Conservation (phyloP, 2,888 invertebrate genomes). For the Stenolophus ochropezus region DNA sequence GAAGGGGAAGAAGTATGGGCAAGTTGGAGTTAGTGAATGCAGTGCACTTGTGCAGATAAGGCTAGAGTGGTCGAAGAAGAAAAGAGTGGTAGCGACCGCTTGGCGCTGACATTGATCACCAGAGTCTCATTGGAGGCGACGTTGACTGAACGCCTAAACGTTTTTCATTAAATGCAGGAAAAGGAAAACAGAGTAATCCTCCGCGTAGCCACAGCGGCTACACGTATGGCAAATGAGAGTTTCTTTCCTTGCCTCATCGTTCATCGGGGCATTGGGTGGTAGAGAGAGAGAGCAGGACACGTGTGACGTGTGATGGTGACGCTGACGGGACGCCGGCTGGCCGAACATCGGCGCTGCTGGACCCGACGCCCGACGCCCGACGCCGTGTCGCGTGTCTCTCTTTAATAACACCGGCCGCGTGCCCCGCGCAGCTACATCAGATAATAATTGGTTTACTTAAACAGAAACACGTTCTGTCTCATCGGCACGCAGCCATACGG, state of each 20-base stretch:
- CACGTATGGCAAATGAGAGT: conserved; percentile 56
- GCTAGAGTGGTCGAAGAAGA: not conserved
- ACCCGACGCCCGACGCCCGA: conserved; percentile 9
- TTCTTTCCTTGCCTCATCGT: conserved; percentile 41
- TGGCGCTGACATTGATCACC: conserved; percentile 62
- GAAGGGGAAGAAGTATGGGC: no score
- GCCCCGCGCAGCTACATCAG: conserved; percentile 62
- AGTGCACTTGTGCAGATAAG: no score
- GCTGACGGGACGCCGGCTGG: conserved; percentile 46
- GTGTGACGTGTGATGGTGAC: conserved; percentile 41
- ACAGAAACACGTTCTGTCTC: conserved; percentile 65
- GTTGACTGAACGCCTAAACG: conserved; percentile 62
- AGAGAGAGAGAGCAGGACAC: conserved; percentile 1
- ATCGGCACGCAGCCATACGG: conserved; percentile 54
- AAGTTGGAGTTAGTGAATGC: not conserved
- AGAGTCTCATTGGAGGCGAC: conserved; percentile 63
- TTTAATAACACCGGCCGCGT: conserved; percentile 54
- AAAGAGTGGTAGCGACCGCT: not conserved
- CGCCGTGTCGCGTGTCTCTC: conserved; percentile 47
- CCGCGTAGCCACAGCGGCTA: conserved; percentile 14
- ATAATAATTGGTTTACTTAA: conserved; percentile 66
- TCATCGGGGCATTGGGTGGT: not conserved
- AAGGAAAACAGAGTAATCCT: conserved; percentile 61
- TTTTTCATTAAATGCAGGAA: conserved; percentile 62
- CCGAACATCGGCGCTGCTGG: conserved; percentile 35